Percentiles rank a stretch among this genome's conserved stretches.
phyloP scores from a whole-genome alignment of 2,797 vertebrate species.

The Diplodus sargus region DNA sequence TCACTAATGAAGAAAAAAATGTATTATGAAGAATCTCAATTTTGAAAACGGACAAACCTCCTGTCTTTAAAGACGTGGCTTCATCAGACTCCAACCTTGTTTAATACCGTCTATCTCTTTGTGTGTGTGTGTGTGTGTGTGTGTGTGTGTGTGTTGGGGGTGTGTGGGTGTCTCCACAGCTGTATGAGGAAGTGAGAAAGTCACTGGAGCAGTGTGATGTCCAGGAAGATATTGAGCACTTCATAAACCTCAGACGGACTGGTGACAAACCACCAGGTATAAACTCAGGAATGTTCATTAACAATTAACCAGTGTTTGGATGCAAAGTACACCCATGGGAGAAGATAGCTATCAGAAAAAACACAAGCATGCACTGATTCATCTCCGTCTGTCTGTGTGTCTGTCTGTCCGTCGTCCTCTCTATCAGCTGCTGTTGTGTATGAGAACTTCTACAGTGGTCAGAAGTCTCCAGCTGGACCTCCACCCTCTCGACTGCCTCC shows the following conservation, averaged over 20 bases:
- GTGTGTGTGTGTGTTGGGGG: neutral
- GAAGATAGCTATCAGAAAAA: neutral
- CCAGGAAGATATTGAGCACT: constrained; percentile 92
- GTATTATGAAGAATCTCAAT: neutral
- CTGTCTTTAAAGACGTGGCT: neutral
- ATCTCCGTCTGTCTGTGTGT: neutral
- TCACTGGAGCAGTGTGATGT: constrained; percentile 93
- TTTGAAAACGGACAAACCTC: neutral
- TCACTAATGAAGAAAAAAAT: neutral
- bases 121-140: constrained; percentile 29
- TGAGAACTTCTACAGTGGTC: constrained; percentile 93
- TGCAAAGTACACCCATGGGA: neutral
- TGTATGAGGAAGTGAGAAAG: constrained; percentile 94
- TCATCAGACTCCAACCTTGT: neutral
- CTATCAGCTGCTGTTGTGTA: constrained; percentile 88
- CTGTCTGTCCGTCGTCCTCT: neutral
- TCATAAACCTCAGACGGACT: constrained; percentile 89
- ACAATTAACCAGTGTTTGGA: neutral
- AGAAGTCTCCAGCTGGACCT: constrained; percentile 73
- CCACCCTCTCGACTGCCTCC: constrained; percentile 52
- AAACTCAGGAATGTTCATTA: neutral
- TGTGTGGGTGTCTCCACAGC: constrained; percentile 76
- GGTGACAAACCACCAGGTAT: constrained; percentile 91
- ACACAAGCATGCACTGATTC: neutral
- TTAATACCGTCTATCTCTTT: constrained; percentile 10